Evolutionary conservation across 2,113 vertebrate genomes (phyloP).

Genomic region (Hippocampus zosterae): DNA sequence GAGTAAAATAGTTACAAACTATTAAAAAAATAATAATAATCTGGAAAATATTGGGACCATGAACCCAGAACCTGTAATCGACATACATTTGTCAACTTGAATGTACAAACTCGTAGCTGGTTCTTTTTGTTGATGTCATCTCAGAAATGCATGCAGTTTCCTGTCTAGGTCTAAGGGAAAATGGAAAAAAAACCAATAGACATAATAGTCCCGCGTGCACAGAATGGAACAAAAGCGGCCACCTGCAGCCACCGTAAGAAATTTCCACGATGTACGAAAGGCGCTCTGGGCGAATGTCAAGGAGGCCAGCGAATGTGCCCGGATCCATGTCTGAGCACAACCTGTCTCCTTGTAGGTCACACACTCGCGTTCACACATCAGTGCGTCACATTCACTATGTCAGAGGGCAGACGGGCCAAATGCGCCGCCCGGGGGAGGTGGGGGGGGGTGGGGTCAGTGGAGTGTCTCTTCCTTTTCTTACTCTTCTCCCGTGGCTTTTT

Average conservation of each 20-base stretch:
- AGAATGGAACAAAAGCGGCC: neutral
- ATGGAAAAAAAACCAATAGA: neutral
- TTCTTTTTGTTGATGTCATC: neutral
- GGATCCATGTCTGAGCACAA: conserved; percentile 38
- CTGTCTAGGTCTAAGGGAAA: neutral
- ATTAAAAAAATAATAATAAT: no score
- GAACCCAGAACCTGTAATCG: no score
- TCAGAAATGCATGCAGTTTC: neutral
- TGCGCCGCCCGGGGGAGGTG: neutral
- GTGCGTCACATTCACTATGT: conserved; percentile 36
- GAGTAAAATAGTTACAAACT: no score
- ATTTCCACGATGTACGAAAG: neutral
- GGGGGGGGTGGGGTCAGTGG: conserved; percentile 1
- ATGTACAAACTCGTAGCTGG: neutral
- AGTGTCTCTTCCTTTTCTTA: neutral
- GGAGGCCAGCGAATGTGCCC: neutral
- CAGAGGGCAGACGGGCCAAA: conserved; percentile 22
- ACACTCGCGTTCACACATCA: conserved; percentile 52
- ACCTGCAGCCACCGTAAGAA: neutral
- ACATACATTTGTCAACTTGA: no score
- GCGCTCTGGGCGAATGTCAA: neutral
- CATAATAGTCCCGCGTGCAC: neutral
- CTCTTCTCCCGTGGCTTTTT: neutral
- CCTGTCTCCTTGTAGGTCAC: conserved; percentile 40
- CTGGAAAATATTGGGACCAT: no score